Evolutionary conservation across 2,797 vertebrate species (phyloP).

Genomic region (Toxotes lorentzi): DNA sequence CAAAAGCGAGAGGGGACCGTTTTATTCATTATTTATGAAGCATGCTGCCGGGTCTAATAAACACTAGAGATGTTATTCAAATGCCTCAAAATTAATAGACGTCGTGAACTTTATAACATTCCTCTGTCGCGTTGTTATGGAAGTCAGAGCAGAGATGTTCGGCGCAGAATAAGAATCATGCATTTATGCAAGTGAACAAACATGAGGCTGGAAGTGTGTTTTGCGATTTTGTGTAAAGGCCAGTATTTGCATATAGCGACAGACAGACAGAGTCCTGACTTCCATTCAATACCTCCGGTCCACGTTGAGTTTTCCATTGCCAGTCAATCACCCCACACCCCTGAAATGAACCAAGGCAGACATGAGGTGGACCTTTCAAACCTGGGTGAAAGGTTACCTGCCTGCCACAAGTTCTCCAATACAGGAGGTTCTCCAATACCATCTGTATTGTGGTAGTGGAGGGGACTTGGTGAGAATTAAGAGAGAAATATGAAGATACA

Average conservation of each 20-base stretch:
- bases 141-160: slow-evolving; percentile 62
- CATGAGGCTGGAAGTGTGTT: slow-evolving; percentile 80
- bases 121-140: slow-evolving; percentile 53
- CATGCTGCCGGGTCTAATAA: slow-evolving; percentile 59
- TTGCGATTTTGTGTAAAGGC: slow-evolving; percentile 85
- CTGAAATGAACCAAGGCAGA: slow-evolving; percentile 61
- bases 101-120: slow-evolving; percentile 75
- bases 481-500: slow-evolving; percentile 31
- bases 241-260: slow-evolving; percentile 86
- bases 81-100: slow-evolving; percentile 80
- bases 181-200: slow-evolving; percentile 87
- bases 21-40: slow-evolving; percentile 66
- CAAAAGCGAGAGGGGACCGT: slow-evolving; percentile 1
- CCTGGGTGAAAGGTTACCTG: slow-evolving; percentile 66
- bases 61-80: slow-evolving; percentile 67
- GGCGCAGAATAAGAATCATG: slow-evolving; percentile 80
- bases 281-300: slow-evolving; percentile 72
- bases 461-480: slow-evolving; percentile 16
- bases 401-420: slow-evolving; percentile 25
- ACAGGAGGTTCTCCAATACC: too few relatives aligned
- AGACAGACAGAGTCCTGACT: slow-evolving; percentile 76
- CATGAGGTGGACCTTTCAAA: slow-evolving; percentile 46
- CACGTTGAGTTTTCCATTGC: slow-evolving; percentile 52
- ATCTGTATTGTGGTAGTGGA: background rate
- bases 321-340: slow-evolving; percentile 75